phyloP scores from a whole-genome alignment of 2,113 vertebrate genomes.

The Benthochromis sp. region DNA sequence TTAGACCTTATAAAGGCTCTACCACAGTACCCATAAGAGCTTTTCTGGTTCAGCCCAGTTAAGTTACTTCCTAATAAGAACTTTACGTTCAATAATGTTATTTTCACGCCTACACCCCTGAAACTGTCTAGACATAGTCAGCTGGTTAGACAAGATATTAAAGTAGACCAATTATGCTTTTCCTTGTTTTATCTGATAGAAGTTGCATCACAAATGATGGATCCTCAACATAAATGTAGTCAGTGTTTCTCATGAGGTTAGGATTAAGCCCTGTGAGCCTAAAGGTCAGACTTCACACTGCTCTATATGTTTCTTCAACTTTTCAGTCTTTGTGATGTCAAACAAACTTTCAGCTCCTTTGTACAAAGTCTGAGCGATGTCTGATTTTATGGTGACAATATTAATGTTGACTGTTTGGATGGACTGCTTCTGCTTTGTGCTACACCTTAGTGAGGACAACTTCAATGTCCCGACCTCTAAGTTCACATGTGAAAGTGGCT shows the following conservation, averaged over 20 bases:
- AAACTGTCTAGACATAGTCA: background rate
- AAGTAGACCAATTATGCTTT: background rate
- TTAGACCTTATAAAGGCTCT: background rate
- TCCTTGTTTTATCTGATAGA: background rate
- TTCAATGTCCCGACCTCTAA: background rate
- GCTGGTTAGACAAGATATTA: background rate
- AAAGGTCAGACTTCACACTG: background rate
- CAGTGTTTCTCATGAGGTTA: accelerated
- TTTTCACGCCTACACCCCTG: background rate
- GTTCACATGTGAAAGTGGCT: background rate
- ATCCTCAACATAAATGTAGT: accelerated
- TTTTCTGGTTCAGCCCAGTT: background rate
- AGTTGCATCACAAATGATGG: background rate
- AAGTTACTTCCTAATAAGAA: background rate
- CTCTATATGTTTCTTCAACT: background rate
- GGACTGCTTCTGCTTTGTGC: accelerated
- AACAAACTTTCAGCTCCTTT: background rate
- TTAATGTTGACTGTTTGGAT: background rate
- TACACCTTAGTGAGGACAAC: background rate
- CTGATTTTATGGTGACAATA: background rate
- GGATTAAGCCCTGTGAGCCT: background rate
- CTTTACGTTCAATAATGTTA: background rate
- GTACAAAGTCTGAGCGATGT: accelerated
- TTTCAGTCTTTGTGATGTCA: background rate
- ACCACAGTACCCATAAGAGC: background rate